Percentiles rank a stretch among this genome's conserved stretches.
phyloP scores from a whole-genome alignment of 2,113 vertebrate species.

The Oxygymnocypris stewartii region DNA sequence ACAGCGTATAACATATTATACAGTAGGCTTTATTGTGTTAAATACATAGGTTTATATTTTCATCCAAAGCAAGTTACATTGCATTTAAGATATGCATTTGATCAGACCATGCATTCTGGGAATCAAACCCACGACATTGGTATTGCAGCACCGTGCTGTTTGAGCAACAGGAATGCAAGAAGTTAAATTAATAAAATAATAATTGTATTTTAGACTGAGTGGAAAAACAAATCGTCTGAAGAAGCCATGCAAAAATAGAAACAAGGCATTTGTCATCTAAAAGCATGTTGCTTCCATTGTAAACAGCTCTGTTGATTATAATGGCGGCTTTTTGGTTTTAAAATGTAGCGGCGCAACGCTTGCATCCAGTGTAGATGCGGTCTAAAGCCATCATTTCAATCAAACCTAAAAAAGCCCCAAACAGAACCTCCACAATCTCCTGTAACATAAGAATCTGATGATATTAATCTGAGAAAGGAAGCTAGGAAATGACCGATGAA shows the following conservation, averaged over 20 bases:
- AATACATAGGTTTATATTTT: neutral
- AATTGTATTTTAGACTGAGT: neutral
- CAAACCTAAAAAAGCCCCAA: neutral
- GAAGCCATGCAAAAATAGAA: neutral
- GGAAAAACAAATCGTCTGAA: neutral
- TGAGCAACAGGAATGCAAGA: neutral
- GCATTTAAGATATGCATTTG: neutral
- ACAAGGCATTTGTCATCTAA: neutral
- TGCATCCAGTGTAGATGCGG: neutral
- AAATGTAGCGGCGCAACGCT: neutral
- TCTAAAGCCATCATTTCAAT: neutral
- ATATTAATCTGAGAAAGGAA: conserved; percentile 22
- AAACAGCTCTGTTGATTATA: neutral
- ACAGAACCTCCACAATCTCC: conserved; percentile 29
- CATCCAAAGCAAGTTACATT: neutral
- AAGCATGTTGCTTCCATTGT: neutral
- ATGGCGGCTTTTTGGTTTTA: neutral
- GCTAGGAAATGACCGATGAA: neutral
- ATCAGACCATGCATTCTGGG: neutral
- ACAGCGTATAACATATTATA: neutral
- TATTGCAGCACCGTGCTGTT: neutral
- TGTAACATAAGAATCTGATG: conserved; percentile 31
- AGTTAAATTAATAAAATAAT: neutral
- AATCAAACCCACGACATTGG: neutral
- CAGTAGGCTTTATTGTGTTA: neutral